phyloP scores from a whole-genome alignment of 2,113 vertebrate genomes.

The Poeciliopsis retropinna region DNA sequence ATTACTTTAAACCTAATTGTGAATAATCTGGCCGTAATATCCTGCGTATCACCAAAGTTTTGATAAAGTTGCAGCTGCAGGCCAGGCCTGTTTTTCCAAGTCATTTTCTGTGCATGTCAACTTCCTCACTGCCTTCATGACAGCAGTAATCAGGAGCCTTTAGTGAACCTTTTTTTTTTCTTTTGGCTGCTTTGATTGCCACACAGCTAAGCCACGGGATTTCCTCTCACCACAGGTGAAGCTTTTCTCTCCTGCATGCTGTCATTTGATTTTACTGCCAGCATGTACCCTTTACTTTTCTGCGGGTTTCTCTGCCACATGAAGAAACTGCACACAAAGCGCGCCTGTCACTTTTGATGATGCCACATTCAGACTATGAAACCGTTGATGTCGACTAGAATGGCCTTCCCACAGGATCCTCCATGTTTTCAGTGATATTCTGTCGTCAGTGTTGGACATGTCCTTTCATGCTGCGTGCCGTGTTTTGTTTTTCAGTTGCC shows the following conservation, averaged over 20 bases:
- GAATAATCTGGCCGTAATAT: no score
- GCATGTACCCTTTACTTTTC: slow-evolving; percentile 20
- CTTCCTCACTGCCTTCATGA: slow-evolving; percentile 17
- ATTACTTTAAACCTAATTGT: no score
- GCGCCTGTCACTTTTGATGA: slow-evolving; percentile 2
- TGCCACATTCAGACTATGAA: slow-evolving; percentile 17
- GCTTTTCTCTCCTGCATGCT: slow-evolving; percentile 27
- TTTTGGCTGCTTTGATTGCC: slow-evolving; percentile 31
- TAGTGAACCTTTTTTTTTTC: slow-evolving; percentile 34
- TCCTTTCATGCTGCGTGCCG: background rate
- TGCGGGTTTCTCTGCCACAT: slow-evolving; percentile 22
- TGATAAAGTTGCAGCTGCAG: no score
- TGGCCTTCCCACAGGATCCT: slow-evolving; percentile 19
- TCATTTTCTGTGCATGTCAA: slow-evolving; percentile 19
- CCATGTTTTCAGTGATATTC: slow-evolving; percentile 19
- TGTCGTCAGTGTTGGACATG: background rate
- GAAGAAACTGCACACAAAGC: slow-evolving; percentile 27
- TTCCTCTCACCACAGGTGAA: slow-evolving; percentile 30
- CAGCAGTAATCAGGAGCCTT: slow-evolving; percentile 47
- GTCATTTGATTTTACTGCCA: slow-evolving; percentile 40
- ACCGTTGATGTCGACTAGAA: slow-evolving; percentile 13
- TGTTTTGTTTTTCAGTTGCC: background rate
- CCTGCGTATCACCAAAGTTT: no score
- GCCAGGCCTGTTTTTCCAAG: background rate
- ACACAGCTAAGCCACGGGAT: slow-evolving; percentile 21